Conservation (phyloP, 1,140 invertebrate species). For the Drosophila tani region DNA sequence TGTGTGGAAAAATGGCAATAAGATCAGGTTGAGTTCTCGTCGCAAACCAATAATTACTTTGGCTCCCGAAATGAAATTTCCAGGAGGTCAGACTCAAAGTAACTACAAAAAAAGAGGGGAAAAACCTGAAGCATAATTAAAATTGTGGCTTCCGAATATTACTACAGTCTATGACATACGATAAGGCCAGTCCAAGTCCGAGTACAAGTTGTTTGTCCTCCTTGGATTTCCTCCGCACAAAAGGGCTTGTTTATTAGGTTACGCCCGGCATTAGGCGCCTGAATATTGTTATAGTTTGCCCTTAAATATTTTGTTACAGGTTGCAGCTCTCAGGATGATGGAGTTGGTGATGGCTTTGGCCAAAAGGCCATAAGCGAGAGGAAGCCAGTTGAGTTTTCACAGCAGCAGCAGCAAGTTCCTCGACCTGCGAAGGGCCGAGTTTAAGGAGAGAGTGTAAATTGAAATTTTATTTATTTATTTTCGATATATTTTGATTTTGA, state of each 20-base stretch:
- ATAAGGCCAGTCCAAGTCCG: neutral
- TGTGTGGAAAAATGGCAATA: neutral
- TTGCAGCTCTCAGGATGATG: neutral
- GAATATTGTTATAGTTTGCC: slow-evolving; percentile 3
- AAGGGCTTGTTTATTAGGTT: neutral
- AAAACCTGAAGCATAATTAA: neutral
- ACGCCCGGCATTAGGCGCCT: slow-evolving; percentile 1
- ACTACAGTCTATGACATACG: neutral
- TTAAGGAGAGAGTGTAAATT: slow-evolving; percentile 30
- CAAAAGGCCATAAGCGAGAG: too few relatives aligned
- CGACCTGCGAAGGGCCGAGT: neutral
- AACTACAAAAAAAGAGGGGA: neutral
- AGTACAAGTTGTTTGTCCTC: slow-evolving; percentile 3
- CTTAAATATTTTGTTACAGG: slow-evolving; percentile 2
- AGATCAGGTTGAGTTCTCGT: neutral
- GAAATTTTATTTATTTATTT: slow-evolving; percentile 52
- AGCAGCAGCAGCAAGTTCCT: neutral
- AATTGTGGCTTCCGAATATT: slow-evolving; percentile 16
- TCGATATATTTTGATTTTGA: slow-evolving; percentile 27
- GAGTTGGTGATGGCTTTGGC: too few relatives aligned
- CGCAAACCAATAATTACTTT: slow-evolving; percentile 9
- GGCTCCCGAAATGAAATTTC: neutral
- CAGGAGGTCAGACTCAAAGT: neutral
- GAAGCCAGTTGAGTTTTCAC: neutral
- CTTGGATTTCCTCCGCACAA: neutral